These are phyloP conservation scores for Papilio polyxenes DNA, from an alignment of 1,140 invertebrate genomes.

Conservation along the genomic window DNA sequence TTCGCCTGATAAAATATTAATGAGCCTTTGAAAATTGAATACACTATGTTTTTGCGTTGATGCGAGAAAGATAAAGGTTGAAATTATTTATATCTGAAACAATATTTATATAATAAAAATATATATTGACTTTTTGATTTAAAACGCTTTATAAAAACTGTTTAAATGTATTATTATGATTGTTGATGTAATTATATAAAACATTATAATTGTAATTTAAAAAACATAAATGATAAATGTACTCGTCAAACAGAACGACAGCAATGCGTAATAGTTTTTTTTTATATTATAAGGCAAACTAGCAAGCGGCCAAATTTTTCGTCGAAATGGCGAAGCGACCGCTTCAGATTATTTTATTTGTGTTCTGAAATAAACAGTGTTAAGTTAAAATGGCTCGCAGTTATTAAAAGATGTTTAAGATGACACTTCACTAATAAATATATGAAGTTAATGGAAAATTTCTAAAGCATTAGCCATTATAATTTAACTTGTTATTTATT, in stretches of 20 bases:
- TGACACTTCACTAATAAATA: background rate
- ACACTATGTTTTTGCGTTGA: too few relatives aligned
- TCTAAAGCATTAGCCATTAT: background rate
- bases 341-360: background rate
- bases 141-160: background rate
- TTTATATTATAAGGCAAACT: too few relatives aligned
- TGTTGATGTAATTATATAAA: background rate
- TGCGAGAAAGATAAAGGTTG: too few relatives aligned
- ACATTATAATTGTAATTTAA: background rate
- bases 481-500: conserved; percentile 13
- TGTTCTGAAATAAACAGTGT: conserved; percentile 1
- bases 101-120: too few relatives aligned
- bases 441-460: background rate
- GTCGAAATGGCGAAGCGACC: too few relatives aligned
- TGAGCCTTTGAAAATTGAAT: too few relatives aligned
- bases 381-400: background rate
- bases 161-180: background rate
- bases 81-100: too few relatives aligned
- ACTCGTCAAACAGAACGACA: background rate
- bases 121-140: too few relatives aligned
- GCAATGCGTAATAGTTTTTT: background rate
- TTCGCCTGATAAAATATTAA: background rate
- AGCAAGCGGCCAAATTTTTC: too few relatives aligned
- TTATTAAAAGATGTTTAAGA: background rate
- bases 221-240: background rate